Conservation (phyloP, 1,140 invertebrate species). For the Drosophila willistoni region DNA sequence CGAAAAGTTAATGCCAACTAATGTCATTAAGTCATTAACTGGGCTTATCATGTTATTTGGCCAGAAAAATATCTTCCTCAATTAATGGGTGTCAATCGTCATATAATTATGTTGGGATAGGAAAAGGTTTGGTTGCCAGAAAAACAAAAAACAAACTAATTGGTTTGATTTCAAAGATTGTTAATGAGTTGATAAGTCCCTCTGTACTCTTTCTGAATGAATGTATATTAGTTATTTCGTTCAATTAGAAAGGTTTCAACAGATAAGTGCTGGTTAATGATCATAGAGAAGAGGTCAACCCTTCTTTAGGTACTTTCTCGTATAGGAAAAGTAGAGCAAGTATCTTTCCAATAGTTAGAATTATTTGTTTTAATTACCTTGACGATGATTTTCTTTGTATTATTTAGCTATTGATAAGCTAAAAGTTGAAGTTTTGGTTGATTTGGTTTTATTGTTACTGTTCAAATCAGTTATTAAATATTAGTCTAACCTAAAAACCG, state of each 20-base stretch:
- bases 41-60: slow-evolving; percentile 49
- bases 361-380: slow-evolving; percentile 1
- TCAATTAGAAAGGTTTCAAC: too few species aligned
- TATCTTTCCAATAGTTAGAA: neutral
- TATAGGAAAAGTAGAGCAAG: too few species aligned
- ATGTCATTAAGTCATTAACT: slow-evolving; percentile 76
- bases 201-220: neutral
- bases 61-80: slow-evolving; percentile 31
- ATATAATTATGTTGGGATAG: slow-evolving; percentile 33
- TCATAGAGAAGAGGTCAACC: too few species aligned
- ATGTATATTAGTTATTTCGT: neutral
- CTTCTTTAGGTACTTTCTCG: too few species aligned
- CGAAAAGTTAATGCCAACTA: slow-evolving; percentile 54
- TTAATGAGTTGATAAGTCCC: neutral
- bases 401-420: slow-evolving; percentile 10
- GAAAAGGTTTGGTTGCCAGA: neutral
- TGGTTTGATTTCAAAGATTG: neutral
- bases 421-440: slow-evolving; percentile 20
- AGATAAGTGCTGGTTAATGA: too few species aligned
- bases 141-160: neutral
- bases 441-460: slow-evolving; percentile 24
- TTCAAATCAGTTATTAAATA: slow-evolving; percentile 52
- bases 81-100: slow-evolving; percentile 31
- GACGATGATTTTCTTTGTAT: neutral
- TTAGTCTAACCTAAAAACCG: slow-evolving; percentile 49